phyloP scores from a whole-genome alignment of 2,888 invertebrate species.

The Plebejus argus region DNA sequence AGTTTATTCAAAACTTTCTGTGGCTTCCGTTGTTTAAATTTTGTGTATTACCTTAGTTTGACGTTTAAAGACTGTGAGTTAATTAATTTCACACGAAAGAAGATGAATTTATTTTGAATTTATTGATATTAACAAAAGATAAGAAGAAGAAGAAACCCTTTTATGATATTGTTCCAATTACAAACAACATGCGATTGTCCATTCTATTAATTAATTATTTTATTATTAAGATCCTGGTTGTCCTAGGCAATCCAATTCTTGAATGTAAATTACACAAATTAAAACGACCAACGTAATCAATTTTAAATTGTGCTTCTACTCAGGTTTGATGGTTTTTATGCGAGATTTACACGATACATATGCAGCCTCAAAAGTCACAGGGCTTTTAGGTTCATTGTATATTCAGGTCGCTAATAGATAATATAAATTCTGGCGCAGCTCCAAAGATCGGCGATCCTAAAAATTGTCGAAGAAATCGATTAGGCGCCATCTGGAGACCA shows the following conservation, averaged over 20 bases:
- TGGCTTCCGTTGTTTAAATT: neutral
- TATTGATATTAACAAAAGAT: too few species aligned
- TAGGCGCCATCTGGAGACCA: conserved; percentile 25
- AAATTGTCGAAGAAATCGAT: conserved; percentile 30
- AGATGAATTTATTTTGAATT: too few species aligned
- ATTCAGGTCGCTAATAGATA: conserved; percentile 31
- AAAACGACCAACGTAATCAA: neutral
- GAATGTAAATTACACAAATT: neutral
- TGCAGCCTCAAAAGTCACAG: neutral
- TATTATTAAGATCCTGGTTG: too few species aligned
- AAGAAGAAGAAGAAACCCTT: too few species aligned
- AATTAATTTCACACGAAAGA: neutral
- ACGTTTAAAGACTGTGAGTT: neutral
- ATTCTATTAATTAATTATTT: too few species aligned
- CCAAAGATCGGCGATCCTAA: conserved; percentile 29
- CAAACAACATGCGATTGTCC: too few species aligned
- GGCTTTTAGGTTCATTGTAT: neutral
- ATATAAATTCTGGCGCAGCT: conserved; percentile 28
- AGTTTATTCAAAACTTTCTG: conserved; percentile 17
- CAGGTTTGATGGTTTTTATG: neutral
- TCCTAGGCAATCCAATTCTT: too few species aligned
- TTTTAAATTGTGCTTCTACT: neutral
- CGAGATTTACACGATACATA: neutral
- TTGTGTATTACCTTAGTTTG: conserved; percentile 13
- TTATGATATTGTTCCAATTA: too few species aligned